These are phyloP conservation scores for Hemibagrus wyckioides DNA, from an alignment of 2,113 vertebrate genomes.

Conservation along the genomic window DNA sequence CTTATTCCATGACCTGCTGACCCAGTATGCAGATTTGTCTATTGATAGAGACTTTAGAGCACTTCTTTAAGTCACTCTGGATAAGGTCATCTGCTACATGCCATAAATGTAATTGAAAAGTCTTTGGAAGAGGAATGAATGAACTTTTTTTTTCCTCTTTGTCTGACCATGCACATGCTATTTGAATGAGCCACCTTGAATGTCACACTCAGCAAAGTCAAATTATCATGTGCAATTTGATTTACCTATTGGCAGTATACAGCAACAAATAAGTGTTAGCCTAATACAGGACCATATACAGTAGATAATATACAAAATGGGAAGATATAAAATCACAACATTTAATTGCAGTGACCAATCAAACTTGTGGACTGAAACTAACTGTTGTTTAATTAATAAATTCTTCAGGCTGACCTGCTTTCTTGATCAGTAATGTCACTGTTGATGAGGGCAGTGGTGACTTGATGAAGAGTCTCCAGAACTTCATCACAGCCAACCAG, in stretches of 20 bases:
- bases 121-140: background rate
- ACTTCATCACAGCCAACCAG: constrained; percentile 96
- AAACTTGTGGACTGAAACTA: background rate
- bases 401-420: constrained; percentile 75
- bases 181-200: background rate
- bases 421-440: constrained; percentile 89
- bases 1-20: too few species aligned
- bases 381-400: background rate
- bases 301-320: background rate
- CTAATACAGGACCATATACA: background rate
- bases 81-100: background rate
- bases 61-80: background rate
- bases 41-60: background rate
- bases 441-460: constrained; percentile 93
- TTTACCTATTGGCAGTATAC: background rate
- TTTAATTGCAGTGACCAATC: background rate
- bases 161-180: too few species aligned
- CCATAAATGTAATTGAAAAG: background rate
- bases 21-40: too few species aligned
- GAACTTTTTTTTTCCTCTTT: too few species aligned
- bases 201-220: background rate
- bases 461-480: constrained; percentile 94
- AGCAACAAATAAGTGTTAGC: background rate
- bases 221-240: background rate
- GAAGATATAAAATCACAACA: background rate